These are phyloP conservation scores for Tipula lateralis DNA, from an alignment of 2,888 invertebrate species.

Conservation along the genomic window DNA sequence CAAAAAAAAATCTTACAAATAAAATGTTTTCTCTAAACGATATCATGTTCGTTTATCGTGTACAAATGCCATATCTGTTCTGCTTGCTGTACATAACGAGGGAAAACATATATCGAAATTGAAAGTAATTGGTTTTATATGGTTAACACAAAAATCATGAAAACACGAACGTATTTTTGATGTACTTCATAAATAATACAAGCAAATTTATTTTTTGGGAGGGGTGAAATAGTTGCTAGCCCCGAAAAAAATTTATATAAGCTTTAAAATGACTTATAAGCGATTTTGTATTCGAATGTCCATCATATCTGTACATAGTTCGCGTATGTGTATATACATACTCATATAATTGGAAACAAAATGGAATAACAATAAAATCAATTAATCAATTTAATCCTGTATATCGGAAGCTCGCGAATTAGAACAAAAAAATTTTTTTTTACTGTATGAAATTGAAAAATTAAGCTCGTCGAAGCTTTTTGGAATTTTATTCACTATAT, in stretches of 20 bases:
- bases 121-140: slow-evolving; percentile 5
- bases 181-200: slow-evolving; percentile 7
- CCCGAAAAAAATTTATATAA: not conserved
- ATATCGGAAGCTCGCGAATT: not conserved
- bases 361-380: not conserved
- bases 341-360: not conserved
- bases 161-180: not conserved
- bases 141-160: not conserved
- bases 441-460: not conserved
- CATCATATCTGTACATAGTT: not conserved
- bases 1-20: not conserved
- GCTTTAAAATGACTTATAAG: not conserved
- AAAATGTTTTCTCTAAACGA: not conserved
- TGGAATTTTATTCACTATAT: not conserved
- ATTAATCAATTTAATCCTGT: not conserved
- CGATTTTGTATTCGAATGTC: not conserved
- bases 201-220: not conserved
- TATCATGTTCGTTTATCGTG: not conserved
- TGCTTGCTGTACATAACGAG: not conserved
- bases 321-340: not conserved
- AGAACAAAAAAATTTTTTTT: not conserved
- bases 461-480: not conserved
- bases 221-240: not conserved
- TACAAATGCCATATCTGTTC: not conserved
- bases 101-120: not conserved